Evolutionary conservation across 2,113 vertebrate genomes (phyloP).

Genomic region (Tychaedon coryphoeus): DNA sequence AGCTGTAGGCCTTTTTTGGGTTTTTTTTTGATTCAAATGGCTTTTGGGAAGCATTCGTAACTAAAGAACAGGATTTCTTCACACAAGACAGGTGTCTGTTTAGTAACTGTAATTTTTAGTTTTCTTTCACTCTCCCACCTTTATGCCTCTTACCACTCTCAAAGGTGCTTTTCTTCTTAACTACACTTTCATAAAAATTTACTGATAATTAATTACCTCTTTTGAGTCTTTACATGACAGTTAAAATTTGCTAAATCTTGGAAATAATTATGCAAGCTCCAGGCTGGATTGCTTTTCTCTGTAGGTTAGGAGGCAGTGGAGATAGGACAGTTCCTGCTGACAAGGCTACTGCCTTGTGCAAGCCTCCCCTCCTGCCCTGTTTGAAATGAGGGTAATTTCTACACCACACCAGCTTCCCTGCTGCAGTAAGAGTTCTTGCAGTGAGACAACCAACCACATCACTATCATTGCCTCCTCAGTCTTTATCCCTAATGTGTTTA

Average conservation of each 20-base stretch:
- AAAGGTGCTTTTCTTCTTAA: not conserved
- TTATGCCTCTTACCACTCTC: not conserved
- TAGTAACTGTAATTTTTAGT: not conserved
- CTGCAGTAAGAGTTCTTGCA: fast-evolving
- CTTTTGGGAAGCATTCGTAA: not conserved
- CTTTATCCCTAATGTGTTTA: fast-evolving
- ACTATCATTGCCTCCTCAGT: too few species aligned
- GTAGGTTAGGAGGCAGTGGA: not conserved
- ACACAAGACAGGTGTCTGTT: not conserved
- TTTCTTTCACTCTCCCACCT: not conserved
- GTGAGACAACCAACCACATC: fast-evolving
- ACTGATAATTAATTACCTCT: not conserved
- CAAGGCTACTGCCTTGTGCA: not conserved
- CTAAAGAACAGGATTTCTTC: not conserved
- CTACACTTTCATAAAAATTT: not conserved
- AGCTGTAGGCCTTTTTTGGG: not conserved
- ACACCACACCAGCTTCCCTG: not conserved
- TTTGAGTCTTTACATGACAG: not conserved
- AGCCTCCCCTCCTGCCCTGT: not conserved
- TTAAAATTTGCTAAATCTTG: not conserved
- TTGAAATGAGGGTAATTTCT: not conserved
- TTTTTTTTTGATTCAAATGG: not conserved
- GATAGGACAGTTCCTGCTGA: not conserved
- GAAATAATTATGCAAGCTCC: not conserved
- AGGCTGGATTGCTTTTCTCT: not conserved